These are phyloP conservation scores for Lagocephalus sceleratus DNA, from an alignment of 2,797 vertebrate genomes.

Conservation along the genomic window DNA sequence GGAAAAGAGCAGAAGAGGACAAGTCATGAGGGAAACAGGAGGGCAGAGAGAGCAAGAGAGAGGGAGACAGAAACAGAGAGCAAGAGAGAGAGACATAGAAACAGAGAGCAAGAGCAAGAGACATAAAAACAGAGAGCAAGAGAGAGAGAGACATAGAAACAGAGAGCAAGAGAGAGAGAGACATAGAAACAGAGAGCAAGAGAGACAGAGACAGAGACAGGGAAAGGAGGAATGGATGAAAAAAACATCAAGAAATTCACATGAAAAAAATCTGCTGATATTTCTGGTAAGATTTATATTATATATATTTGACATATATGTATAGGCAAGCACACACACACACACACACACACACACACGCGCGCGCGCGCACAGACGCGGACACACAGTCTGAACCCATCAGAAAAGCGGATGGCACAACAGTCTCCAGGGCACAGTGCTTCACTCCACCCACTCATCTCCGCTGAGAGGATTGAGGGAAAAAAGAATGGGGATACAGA, in stretches of 20 bases:
- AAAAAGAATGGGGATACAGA: conserved; percentile 18
- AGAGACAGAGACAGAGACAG: neutral
- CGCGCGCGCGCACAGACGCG: conserved; percentile 2
- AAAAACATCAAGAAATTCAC: neutral
- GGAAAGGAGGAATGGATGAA: neutral
- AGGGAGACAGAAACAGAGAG: neutral
- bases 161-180: too few relatives aligned
- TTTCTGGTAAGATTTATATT: conserved; percentile 50
- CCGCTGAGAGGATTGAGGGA: conserved; percentile 49
- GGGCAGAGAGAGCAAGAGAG: neutral
- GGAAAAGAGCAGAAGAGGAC: conserved; percentile 20
- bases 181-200: too few relatives aligned
- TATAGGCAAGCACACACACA: neutral
- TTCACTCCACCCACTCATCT: conserved; percentile 68
- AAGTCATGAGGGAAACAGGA: conserved; percentile 4
- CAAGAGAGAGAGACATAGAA: neutral
- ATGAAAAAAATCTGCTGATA: conserved; percentile 56
- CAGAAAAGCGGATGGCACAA: conserved; percentile 58
- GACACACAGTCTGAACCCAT: conserved; percentile 23
- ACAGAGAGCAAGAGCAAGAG: too few relatives aligned
- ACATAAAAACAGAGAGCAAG: too few relatives aligned
- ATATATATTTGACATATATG: conserved; percentile 29
- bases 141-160: too few relatives aligned
- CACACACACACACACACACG: conserved; percentile 1
- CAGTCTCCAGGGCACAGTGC: conserved; percentile 68